Evolutionary conservation across 37 sponge, comb jelly and placozoan species (phyloP), one percentile per base, ranked within the genome.

Genomic region (Bolinopsis microptera): DNA sequence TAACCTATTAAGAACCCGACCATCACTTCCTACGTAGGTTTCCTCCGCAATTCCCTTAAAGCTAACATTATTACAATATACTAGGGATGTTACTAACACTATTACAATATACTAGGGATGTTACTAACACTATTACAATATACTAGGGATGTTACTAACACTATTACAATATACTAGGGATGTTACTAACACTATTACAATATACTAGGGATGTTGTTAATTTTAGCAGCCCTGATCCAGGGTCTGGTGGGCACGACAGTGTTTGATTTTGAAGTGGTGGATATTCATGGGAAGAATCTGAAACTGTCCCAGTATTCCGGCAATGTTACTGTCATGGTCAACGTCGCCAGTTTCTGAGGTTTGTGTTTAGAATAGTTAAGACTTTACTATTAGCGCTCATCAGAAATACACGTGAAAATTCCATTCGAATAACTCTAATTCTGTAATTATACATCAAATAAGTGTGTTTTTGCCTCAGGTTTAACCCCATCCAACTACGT

Each of bases 331-430:
- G 80, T 77, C 21, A 32, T 77, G 80, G 80, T 77, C 35, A 77
- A 77, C 35, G 80, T 77, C 36, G 80, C 80, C 35, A 32, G 33
- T 18, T 77, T 22, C 80, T 77, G 80, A 77, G 80, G 80, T 77
- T 28, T 70, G 30, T 28, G 3, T 2, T 70, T 22, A 28, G 9
- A 21, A 18, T 61, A 18, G n/a, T n/a, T 61, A 61, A 61, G 68
- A 61, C 68, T 18, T 21, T 9, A 61, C 16, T 61, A 61, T 61
- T 61, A 61, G n/a, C n/a, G n/a, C n/a, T n/a, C n/a, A n/a, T 61
- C 68, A 18, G 18, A 18, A 18, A 67, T 67, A 13, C 18, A 67
- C 13, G 68, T 18, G 18, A 67, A 67, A 13, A 18, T 18, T 67
- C 18, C 68, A 67, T 67, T 18, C 13, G 18, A 18, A 67, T 67